These are phyloP conservation scores for Microplitis mediator DNA, from an alignment of 1,140 invertebrate species.

Conservation along the genomic window DNA sequence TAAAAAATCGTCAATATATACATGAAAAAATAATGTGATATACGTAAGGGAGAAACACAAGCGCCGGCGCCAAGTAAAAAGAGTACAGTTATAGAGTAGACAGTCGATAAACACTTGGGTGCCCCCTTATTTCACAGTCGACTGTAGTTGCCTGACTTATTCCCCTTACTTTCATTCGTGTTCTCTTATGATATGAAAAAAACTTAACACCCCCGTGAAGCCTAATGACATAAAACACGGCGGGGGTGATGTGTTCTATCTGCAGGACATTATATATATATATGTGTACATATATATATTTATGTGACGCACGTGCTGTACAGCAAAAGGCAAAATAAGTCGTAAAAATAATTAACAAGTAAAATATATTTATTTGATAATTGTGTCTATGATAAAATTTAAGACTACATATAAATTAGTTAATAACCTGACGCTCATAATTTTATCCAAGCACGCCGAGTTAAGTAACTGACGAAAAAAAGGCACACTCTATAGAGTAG, in stretches of 20 bases:
- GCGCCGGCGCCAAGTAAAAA: slow-evolving; percentile 27
- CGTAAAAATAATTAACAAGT: too few relatives aligned
- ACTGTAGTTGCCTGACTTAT: background rate
- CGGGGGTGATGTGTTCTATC: slow-evolving; percentile 31
- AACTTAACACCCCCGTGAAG: slow-evolving; percentile 34
- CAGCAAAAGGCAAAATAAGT: too few relatives aligned
- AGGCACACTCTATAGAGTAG: too few relatives aligned
- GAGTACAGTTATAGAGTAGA: background rate
- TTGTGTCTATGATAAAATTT: too few relatives aligned
- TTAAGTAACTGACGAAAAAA: too few relatives aligned
- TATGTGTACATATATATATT: too few relatives aligned
- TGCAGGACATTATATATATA: background rate
- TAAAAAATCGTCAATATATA: background rate
- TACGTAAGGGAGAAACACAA: slow-evolving; percentile 10
- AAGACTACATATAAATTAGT: too few relatives aligned
- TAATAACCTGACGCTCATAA: too few relatives aligned
- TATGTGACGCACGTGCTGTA: too few relatives aligned
- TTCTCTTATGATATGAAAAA: background rate
- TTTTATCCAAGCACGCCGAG: too few relatives aligned
- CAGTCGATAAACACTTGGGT: slow-evolving; percentile 41
- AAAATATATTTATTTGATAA: too few relatives aligned
- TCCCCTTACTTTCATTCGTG: background rate
- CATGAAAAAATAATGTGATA: background rate
- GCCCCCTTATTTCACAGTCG: slow-evolving; percentile 12
- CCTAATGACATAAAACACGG: slow-evolving; percentile 48